These are phyloP conservation scores for Otus scops DNA, from an alignment of 2,797 vertebrate species.

Conservation along the genomic window DNA sequence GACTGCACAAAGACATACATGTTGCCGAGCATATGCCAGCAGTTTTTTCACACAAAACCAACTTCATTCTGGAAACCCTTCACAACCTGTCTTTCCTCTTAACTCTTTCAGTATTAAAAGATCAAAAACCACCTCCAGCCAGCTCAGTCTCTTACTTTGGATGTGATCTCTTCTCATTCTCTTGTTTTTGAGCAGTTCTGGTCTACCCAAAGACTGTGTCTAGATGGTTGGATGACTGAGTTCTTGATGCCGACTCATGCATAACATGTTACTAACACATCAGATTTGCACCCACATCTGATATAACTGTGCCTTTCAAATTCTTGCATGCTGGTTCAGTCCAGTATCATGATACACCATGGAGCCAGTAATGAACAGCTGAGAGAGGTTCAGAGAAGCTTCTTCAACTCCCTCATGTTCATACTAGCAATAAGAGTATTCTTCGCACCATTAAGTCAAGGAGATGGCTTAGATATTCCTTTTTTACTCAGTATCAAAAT, in stretches of 20 bases:
- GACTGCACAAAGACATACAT: not conserved
- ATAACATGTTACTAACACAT: not conserved
- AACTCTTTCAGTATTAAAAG: not conserved
- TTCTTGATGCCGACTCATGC: not conserved
- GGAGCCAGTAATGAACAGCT: not conserved
- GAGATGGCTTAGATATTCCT: not conserved
- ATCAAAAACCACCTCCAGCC: not conserved
- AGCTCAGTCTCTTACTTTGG: not conserved
- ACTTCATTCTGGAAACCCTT: not conserved
- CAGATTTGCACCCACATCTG: not conserved
- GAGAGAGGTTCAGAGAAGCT: not conserved
- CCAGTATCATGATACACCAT: not conserved
- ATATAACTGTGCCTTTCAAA: not conserved
- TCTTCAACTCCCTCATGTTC: not conserved
- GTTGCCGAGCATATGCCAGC: not conserved
- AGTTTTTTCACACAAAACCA: not conserved
- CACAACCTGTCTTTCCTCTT: not conserved
- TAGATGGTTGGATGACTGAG: not conserved
- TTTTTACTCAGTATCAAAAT: not conserved
- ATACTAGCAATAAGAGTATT: not conserved
- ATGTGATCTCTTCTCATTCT: not conserved
- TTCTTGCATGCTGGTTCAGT: not conserved
- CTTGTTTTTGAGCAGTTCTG: not conserved
- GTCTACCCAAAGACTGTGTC: not conserved
- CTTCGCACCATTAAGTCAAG: not conserved